These are phyloP conservation scores for Labeo catla DNA, from an alignment of 2,113 vertebrate genomes.

Conservation along the genomic window DNA sequence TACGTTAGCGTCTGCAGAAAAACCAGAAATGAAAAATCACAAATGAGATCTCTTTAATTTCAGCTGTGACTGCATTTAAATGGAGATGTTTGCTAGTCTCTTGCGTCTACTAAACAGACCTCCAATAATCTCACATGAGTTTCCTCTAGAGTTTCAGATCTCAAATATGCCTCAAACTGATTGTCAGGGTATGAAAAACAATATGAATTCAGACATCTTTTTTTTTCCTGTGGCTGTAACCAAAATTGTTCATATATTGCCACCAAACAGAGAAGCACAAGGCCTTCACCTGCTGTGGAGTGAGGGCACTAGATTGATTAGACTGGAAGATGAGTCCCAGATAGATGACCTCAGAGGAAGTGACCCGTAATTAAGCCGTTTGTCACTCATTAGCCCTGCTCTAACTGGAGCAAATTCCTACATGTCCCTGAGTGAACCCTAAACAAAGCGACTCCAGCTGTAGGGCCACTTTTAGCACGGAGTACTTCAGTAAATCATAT, in stretches of 20 bases:
- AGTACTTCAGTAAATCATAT: neutral
- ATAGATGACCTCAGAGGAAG: slow-evolving; percentile 69
- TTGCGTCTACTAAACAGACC: neutral
- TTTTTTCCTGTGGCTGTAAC: neutral
- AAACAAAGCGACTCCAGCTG: slow-evolving; percentile 53
- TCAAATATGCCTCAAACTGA: neutral
- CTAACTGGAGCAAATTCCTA: slow-evolving; percentile 70
- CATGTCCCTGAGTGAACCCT: slow-evolving; percentile 58
- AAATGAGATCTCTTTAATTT: neutral
- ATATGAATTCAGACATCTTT: neutral
- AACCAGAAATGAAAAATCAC: neutral
- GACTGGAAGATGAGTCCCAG: slow-evolving; percentile 58
- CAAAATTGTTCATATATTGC: neutral
- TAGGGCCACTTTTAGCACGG: slow-evolving; percentile 36
- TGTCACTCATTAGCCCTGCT: slow-evolving; percentile 61
- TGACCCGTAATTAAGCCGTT: slow-evolving; percentile 72
- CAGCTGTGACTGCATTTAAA: neutral
- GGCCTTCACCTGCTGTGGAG: slow-evolving; percentile 23
- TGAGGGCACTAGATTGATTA: slow-evolving; percentile 56
- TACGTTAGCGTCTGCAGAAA: neutral
- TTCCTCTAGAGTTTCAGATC: neutral
- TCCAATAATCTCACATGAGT: neutral
- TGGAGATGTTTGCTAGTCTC: neutral
- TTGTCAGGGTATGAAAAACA: neutral
- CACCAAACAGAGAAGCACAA: neutral